These are phyloP conservation scores for Kobus ellipsiprymnus DNA, from an alignment of 2,113 vertebrate species.

Conservation along the genomic window DNA sequence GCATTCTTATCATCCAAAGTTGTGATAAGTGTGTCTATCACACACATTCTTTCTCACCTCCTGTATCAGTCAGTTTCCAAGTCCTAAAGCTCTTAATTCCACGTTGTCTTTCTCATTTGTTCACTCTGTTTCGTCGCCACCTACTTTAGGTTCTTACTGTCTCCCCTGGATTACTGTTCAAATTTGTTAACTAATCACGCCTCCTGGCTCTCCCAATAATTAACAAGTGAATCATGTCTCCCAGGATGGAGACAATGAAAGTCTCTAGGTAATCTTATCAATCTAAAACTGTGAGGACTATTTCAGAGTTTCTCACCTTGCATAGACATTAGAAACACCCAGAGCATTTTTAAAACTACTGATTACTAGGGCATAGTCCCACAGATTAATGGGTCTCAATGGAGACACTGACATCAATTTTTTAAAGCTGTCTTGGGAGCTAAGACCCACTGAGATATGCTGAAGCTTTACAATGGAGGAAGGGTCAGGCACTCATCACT, in stretches of 20 bases:
- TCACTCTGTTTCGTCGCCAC: neutral
- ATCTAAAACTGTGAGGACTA: neutral
- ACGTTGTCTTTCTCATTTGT: neutral
- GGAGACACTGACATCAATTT: neutral
- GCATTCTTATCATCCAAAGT: neutral
- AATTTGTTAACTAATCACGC: neutral
- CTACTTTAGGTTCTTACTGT: neutral
- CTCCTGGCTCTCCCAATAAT: neutral
- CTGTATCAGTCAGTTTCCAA: neutral
- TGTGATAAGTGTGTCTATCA: neutral
- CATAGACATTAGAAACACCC: neutral
- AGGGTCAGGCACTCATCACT: neutral
- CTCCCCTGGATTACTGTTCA: neutral
- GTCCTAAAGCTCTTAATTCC: neutral
- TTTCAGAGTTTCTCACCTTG: neutral
- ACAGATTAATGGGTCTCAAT: neutral
- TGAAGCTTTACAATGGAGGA: neutral
- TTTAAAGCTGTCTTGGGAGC: neutral
- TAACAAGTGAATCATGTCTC: neutral
- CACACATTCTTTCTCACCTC: neutral
- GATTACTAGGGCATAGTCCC: neutral
- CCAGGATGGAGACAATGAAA: neutral
- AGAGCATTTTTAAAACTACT: neutral
- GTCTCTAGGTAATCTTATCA: neutral
- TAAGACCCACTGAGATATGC: neutral